Base-by-base conservation (phyloP, 2,113 vertebrate species). In the Ploceus nigricollis region DNA sequence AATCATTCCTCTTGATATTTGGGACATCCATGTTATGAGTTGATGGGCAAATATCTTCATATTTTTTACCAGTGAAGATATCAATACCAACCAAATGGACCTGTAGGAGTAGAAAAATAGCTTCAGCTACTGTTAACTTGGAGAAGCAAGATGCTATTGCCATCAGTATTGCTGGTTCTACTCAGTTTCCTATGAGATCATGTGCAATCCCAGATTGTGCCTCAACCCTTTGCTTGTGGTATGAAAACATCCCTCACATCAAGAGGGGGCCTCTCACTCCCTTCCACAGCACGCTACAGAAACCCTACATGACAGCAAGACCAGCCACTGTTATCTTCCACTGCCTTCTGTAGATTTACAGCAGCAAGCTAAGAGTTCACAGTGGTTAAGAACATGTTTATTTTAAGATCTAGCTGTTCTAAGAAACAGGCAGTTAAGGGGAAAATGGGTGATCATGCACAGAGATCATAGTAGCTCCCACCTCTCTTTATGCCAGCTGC, bases 21-120 rank as follows among this genome's bases (percentile, higher is more conserved):
- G 99, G 99, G 89, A 99, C 99, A 97, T 99, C 99, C 99, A 99
- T 99, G 97, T 99, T 99, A 97, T 99, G 99, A 98, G 99, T 99
- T 60, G 99, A 99, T 83, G 99, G 99, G 75, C 99, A 99, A 97
- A 99, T 99, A 97, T 99, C 99, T 98, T 99, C 99, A 68, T 99
- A 99, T 95, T 99, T 99, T 98, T 99, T 99, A 93, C 99, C 99
- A 87, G 98, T 99, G 98, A 99, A 99, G 96, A 99, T 99, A 97
- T 99, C 99, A 69, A 99, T 99, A 82, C 99, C 99, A 97, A 99
- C 99, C 98, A 99, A 92, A 96, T 99, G 99, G 90, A 99, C 99
- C 99, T 99, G 39, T 11, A 82, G 93, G 84, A 35, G 47, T 6
- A 48, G 13, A 82, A 48, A 82, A 71, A 25, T 2, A 33, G 13